A percentile compares a stretch with the other conserved stretches of the same genome.
These are phyloP conservation scores for Chascanopsetta lugubris DNA, from an alignment of 2,113 vertebrate genomes.

Conservation along the genomic window DNA sequence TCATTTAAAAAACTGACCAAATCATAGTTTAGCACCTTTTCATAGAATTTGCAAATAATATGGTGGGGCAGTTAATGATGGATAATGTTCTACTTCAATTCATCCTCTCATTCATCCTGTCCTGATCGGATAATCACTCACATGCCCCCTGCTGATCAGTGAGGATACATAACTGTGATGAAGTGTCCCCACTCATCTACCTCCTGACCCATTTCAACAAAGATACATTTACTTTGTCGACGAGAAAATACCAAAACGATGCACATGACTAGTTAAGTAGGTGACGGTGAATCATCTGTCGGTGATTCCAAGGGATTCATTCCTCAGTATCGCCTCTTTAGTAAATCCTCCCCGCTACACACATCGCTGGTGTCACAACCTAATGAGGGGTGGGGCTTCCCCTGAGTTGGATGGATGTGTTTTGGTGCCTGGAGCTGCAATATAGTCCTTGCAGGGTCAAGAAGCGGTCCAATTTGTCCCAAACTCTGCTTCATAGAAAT, in stretches of 20 bases:
- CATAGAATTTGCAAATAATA: no score
- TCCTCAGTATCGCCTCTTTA: no score
- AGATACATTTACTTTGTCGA: constrained; percentile 71
- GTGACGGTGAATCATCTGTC: constrained; percentile 60
- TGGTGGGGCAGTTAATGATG: no score
- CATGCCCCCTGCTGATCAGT: constrained; percentile 9
- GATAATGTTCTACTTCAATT: no score
- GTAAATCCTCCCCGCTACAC: background rate
- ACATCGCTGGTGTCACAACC: constrained; percentile 15
- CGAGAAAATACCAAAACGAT: constrained; percentile 43
- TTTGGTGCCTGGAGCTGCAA: constrained; percentile 31
- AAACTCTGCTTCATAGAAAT: constrained; percentile 54
- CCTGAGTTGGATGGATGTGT: constrained; percentile 44
- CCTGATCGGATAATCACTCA: background rate
- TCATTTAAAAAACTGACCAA: no score
- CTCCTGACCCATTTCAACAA: constrained; percentile 37
- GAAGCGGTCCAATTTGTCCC: constrained; percentile 27
- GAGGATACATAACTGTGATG: constrained; percentile 65
- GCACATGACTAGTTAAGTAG: constrained; percentile 58
- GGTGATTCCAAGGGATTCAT: constrained; percentile 44
- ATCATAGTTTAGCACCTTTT: no score
- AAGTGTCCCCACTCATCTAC: constrained; percentile 50
- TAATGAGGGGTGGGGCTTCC: constrained; percentile 16
- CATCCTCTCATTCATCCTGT: no score
- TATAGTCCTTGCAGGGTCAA: constrained; percentile 33